A percentile compares a stretch with the other conserved stretches of the same genome.
Evolutionary conservation across 2,888 invertebrate genomes (phyloP).

Genomic region (Morinoia aosen): DNA sequence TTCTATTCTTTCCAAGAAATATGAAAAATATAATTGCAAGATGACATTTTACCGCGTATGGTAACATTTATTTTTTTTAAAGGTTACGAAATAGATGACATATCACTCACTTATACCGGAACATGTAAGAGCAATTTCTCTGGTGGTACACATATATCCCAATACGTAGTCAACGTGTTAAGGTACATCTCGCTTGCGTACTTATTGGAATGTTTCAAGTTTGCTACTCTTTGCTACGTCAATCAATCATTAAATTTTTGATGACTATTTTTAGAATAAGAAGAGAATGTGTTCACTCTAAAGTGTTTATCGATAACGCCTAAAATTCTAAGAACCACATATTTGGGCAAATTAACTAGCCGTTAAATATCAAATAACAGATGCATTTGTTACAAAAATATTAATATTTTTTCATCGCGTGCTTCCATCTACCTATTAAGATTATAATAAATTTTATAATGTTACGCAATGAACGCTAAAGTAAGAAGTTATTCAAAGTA

Average conservation of each 20-base stretch:
- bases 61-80: too few relatives aligned
- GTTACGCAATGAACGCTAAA: not conserved
- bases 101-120: too few relatives aligned
- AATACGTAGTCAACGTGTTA: too few relatives aligned
- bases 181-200: too few relatives aligned
- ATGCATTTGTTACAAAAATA: not conserved
- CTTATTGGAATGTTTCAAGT: not conserved
- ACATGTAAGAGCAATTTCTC: too few relatives aligned
- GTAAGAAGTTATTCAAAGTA: not conserved
- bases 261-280: not conserved
- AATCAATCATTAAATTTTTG: not conserved
- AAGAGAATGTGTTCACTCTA: not conserved
- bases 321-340: not conserved
- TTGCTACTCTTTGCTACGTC: not conserved
- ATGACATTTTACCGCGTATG: too few relatives aligned
- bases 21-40: too few relatives aligned
- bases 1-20: too few relatives aligned
- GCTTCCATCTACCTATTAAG: too few relatives aligned
- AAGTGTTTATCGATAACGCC: not conserved
- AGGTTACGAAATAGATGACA: too few relatives aligned
- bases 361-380: not conserved
- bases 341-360: not conserved
- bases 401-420: not conserved
- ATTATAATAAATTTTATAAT: not conserved
- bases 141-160: too few relatives aligned